These are phyloP conservation scores for Agrenia bidenticulata DNA, from an alignment of 2,888 invertebrate species.

Conservation along the genomic window DNA sequence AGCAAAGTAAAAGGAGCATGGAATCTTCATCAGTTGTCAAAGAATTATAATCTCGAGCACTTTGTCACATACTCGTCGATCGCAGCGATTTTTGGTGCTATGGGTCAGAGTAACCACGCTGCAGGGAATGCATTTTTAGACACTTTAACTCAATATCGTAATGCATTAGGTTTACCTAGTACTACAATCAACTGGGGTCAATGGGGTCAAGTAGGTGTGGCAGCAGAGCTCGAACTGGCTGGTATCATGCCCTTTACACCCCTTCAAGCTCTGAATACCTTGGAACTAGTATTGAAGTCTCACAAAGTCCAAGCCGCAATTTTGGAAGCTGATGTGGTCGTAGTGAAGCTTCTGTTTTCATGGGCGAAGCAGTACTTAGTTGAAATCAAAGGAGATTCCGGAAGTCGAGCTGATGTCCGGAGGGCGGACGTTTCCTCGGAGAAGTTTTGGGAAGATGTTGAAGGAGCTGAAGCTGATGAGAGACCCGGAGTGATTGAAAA, in stretches of 20 bases:
- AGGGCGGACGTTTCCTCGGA: no score
- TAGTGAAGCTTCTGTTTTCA: no score
- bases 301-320: conserved; percentile 4
- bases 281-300: conserved; percentile 3
- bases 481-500: conserved; percentile 15
- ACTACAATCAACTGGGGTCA: conserved; percentile 27
- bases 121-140: conserved; percentile 22
- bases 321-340: conserved; percentile 15
- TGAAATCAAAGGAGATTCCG: no score
- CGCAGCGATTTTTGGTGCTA: conserved; percentile 8
- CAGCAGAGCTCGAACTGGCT: conserved; percentile 22
- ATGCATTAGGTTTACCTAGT: conserved; percentile 14
- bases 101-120: conserved; percentile 22
- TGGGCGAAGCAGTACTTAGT: no score
- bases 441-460: no score
- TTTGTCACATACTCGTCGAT: conserved; percentile 21
- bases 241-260: conserved; percentile 10
- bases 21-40: conserved; percentile 21
- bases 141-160: conserved; percentile 13
- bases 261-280: conserved; percentile 14
- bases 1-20: conserved; percentile 20
- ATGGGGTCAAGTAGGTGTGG: conserved; percentile 32
- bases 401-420: no score
- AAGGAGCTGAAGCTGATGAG: conserved; percentile 29
- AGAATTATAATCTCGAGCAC: conserved; percentile 16